Conservation (phyloP, 2,113 vertebrate species). For the Petroica traversi region DNA sequence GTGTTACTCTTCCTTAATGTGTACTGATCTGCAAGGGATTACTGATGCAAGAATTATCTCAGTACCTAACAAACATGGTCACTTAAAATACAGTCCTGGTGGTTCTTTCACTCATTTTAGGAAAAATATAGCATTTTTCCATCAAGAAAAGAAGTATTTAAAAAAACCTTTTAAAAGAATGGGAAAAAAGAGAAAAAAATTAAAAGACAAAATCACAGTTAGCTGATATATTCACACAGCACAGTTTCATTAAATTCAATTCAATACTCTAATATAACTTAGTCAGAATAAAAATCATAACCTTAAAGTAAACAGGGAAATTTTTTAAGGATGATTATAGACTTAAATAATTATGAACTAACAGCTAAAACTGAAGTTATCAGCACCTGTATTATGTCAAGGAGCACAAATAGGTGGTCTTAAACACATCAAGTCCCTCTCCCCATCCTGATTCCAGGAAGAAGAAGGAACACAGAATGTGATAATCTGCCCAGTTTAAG, state of each 20-base stretch:
- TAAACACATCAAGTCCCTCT: background rate
- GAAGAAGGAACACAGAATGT: background rate
- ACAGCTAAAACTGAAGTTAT: background rate
- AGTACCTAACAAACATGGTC: background rate
- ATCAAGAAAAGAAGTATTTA: background rate
- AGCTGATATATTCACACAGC: background rate
- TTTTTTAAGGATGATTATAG: background rate
- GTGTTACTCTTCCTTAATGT: background rate
- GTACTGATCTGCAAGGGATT: background rate
- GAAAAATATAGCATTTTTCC: background rate
- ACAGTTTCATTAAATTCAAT: background rate
- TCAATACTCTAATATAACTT: background rate
- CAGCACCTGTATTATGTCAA: background rate
- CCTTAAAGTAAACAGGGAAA: background rate
- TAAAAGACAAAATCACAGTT: background rate
- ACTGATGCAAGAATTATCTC: background rate
- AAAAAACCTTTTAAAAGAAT: background rate
- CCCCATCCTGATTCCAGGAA: background rate
- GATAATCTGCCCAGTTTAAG: background rate
- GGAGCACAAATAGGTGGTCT: background rate
- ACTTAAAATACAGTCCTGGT: background rate
- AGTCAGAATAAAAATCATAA: background rate
- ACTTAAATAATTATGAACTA: background rate
- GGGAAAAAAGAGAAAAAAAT: rapidly evolving
- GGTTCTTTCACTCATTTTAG: background rate